phyloP scores from a whole-genome alignment of 2,113 vertebrate genomes.

The Bucco capensis region DNA sequence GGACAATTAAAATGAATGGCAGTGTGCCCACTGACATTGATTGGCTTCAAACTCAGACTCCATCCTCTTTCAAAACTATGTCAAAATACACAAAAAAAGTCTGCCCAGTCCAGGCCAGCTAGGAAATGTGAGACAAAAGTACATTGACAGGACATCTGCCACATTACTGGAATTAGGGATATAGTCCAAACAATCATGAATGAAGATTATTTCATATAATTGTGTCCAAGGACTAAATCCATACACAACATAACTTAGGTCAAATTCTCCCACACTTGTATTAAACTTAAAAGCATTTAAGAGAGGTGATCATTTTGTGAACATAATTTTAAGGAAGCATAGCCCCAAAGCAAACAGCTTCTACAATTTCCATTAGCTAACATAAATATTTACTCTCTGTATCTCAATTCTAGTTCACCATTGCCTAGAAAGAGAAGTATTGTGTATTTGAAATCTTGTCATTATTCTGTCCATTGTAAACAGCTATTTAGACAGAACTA shows the following conservation, averaged over 20 bases:
- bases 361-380: background rate
- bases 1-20: background rate
- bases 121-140: constrained; percentile 14
- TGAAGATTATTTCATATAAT: background rate
- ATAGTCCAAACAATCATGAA: background rate
- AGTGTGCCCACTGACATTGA: background rate
- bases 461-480: constrained; percentile 19
- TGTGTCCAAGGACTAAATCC: background rate
- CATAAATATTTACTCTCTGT: background rate
- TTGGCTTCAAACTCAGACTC: background rate
- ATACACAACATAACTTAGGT: background rate
- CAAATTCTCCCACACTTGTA: background rate
- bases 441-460: constrained; percentile 1
- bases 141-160: background rate
- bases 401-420: background rate
- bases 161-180: background rate
- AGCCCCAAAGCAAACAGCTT: background rate
- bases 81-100: background rate
- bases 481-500: constrained; percentile 10
- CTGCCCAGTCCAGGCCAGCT: background rate
- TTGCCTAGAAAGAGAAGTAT: background rate
- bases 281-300: background rate
- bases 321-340: background rate
- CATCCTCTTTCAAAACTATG: background rate
- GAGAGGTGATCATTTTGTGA: background rate